Evolutionary conservation across 2,797 vertebrate genomes (phyloP), one percentile per base, ranked within the genome.

Genomic region (Jordanella pulchra): DNA sequence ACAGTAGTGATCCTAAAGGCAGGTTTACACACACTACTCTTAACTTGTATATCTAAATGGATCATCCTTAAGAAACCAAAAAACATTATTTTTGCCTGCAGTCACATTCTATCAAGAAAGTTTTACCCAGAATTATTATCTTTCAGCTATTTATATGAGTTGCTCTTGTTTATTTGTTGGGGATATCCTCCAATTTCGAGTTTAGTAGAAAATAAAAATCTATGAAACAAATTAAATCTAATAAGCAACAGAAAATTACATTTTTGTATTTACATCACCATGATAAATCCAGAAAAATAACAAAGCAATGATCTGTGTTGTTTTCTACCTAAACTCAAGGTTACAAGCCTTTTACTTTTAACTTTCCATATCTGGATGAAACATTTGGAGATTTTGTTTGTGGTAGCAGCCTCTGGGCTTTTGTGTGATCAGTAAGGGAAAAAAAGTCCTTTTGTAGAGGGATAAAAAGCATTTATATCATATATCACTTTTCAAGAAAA

Each of bases 401-500:
- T 58, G 23, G 35, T 21, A 15, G 44, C 27, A 50, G 23, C 61
- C 4, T 39, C 35, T 28, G 11, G 12, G 5, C 15, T 10, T 44
- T 23, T 32, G 23, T 50, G 1, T 65, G 17, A 35, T 39, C 39
- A 65, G 51, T 15, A 15, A 39, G 1, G 42, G 15, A 32, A 60
- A 54, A 64, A n/a, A 69, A 21, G 15, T 10, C 15, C 13, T 1
- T 78, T 71, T 77, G 23, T 69, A 67, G 51, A 25, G n/a, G 25
- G 4, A 11, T 73, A 7, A 69, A 60, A 66, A 10, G 9, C 11
- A 7, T 51, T 66, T 70, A 70, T 56, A 15, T 48, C 3, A 10
- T 42, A 21, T 13, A 4, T 15, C n/a, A 10, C n/a, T 72, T 48
- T 42, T 54, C 3, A 32, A 51, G 15, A 65, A 35, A 75, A 72